Evolutionary conservation across 2,113 vertebrate species (phyloP).

Genomic region (Oncorhynchus gorbuscha): DNA sequence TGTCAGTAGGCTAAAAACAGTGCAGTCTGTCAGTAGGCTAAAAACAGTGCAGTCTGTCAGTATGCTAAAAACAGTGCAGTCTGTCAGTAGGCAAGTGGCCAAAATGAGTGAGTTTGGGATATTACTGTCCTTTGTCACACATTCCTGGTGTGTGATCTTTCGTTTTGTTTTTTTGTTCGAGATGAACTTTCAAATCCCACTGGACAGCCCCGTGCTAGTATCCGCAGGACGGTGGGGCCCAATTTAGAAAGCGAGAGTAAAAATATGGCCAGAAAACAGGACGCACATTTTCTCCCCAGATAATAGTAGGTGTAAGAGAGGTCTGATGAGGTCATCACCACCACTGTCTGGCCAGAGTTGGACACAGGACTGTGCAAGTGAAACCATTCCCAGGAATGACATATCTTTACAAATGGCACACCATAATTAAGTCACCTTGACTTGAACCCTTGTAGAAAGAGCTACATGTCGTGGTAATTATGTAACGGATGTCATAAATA

Average conservation of each 20-base stretch:
- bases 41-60: too few species aligned
- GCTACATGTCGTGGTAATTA: too few species aligned
- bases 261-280: conserved; percentile 19
- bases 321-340: not conserved
- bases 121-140: conserved; percentile 8
- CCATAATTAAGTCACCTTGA: not conserved
- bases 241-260: conserved; percentile 38
- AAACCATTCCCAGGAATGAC: not conserved
- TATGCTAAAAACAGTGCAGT: too few species aligned
- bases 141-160: conserved; percentile 15
- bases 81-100: too few species aligned
- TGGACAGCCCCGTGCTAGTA: not conserved
- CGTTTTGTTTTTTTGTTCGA: conserved; percentile 18
- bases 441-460: too few species aligned
- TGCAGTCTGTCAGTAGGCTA: too few species aligned
- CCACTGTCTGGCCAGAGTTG: not conserved
- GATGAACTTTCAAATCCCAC: conserved; percentile 17
- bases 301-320: conserved; percentile 10
- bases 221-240: conserved; percentile 20
- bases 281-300: conserved; percentile 12
- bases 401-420: not conserved
- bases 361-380: not conserved
- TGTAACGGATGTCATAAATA: too few species aligned
- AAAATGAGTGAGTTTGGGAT: conserved; percentile 1
- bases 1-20: too few species aligned